Evolutionary conservation across 2,113 vertebrate species (phyloP).

Genomic region (Raja brachyura): DNA sequence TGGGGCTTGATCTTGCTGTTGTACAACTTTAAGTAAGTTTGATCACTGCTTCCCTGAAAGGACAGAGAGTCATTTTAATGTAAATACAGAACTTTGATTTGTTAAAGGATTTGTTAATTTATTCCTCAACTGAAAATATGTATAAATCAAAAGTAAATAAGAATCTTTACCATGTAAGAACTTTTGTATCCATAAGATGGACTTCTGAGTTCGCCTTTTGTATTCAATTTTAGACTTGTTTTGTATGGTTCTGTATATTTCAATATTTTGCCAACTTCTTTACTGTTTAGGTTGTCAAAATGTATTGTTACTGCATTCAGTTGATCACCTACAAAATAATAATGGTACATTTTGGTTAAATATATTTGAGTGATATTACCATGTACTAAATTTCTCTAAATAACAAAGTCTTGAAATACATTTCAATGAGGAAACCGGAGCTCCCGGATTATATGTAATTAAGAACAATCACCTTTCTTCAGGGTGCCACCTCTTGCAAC

Average conservation of each 20-base stretch:
- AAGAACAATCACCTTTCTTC: slow-evolving; percentile 32
- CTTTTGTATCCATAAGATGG: not conserved
- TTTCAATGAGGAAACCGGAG: not conserved
- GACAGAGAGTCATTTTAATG: not conserved
- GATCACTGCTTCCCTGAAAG: slow-evolving; percentile 12
- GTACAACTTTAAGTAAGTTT: not conserved
- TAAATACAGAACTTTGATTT: not conserved
- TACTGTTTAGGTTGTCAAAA: slow-evolving; percentile 15
- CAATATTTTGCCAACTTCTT: slow-evolving; percentile 25
- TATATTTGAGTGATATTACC: not conserved
- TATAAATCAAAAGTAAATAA: not conserved
- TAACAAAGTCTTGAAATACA: not conserved
- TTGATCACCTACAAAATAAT: slow-evolving; percentile 26
- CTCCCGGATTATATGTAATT: not conserved
- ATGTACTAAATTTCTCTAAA: not conserved
- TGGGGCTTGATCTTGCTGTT: slow-evolving; percentile 32
- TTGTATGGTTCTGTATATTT: slow-evolving; percentile 30
- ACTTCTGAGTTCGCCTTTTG: slow-evolving; percentile 3
- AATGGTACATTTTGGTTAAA: not conserved
- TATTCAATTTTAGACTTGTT: not conserved
- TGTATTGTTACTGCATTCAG: slow-evolving; percentile 29
- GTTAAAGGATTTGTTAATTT: not conserved
- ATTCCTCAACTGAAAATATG: not conserved
- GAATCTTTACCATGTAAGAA: slow-evolving; percentile 7
- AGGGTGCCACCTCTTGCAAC: slow-evolving; percentile 3